Evolutionary conservation across 2,797 vertebrate species (phyloP).

Genomic region (Moxostoma hubbsi): DNA sequence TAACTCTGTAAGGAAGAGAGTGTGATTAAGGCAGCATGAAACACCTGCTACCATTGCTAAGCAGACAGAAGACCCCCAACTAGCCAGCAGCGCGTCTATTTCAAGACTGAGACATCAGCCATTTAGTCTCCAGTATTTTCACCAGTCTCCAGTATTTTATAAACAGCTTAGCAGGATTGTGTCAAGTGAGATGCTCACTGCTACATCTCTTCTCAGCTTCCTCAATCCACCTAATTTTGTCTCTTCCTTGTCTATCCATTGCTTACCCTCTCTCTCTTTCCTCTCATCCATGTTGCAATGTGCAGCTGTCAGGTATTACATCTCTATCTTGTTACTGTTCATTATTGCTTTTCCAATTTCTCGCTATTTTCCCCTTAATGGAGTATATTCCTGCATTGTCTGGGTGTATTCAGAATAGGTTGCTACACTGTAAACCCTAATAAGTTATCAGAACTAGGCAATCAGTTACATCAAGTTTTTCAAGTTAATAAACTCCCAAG

Average conservation of each 20-base stretch:
- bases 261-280: neutral
- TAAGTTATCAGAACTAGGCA: too few species aligned
- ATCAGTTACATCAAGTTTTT: too few species aligned
- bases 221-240: neutral
- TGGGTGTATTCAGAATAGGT: neutral
- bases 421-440: neutral
- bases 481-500: too few species aligned
- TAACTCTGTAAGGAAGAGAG: neutral
- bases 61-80: conserved; percentile 42
- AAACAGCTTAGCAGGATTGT: conserved; percentile 47
- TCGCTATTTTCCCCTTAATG: conserved; percentile 26
- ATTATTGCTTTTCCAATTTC: conserved; percentile 6
- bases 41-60: conserved; percentile 24
- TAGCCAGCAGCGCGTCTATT: conserved; percentile 54
- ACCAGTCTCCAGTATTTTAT: conserved; percentile 48
- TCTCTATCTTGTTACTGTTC: conserved; percentile 31
- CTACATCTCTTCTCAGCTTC: neutral
- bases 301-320: conserved; percentile 16
- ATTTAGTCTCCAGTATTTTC: conserved; percentile 47
- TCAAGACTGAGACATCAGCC: conserved; percentile 51
- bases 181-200: conserved; percentile 23
- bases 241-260: conserved; percentile 4
- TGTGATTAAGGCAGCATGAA: conserved; percentile 28
- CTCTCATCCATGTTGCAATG: neutral
- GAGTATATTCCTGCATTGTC: neutral